Conservation (phyloP, 2,113 vertebrate species). For the Motacilla tschutschensis region DNA sequence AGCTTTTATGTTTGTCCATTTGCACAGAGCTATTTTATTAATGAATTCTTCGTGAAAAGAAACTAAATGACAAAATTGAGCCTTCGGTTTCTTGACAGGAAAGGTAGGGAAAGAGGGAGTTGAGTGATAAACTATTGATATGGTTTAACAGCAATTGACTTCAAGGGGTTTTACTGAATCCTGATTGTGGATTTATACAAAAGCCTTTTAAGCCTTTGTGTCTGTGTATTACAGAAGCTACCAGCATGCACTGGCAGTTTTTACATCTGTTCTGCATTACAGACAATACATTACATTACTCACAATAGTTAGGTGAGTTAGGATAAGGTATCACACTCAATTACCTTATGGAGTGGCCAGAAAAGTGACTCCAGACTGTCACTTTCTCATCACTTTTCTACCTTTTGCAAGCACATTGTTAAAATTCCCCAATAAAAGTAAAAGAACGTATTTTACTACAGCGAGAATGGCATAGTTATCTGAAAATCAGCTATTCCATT, state of each 20-base stretch:
- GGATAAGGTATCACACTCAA: neutral
- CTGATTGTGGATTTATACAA: conserved; percentile 33
- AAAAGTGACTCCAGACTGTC: neutral
- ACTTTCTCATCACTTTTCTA: neutral
- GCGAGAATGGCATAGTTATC: neutral
- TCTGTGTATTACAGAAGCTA: neutral
- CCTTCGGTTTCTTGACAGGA: neutral
- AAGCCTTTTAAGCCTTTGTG: conserved; percentile 33
- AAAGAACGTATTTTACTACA: neutral
- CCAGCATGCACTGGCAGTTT: neutral
- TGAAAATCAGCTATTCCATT: conserved; percentile 29
- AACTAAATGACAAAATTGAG: conserved; percentile 23
- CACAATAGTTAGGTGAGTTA: neutral
- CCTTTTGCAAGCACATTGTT: neutral
- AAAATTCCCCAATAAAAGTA: neutral
- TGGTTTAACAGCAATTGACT: conserved; percentile 11
- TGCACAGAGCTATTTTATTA: conserved; percentile 17
- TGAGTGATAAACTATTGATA: conserved; percentile 24
- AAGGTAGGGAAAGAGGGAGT: neutral
- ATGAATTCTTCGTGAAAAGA: neutral
- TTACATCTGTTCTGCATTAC: conserved; percentile 33
- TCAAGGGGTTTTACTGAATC: conserved; percentile 27
- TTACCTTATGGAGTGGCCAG: neutral
- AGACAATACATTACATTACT: neutral
- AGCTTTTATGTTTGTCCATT: conserved; percentile 31